Conservation (phyloP, 2,797 vertebrate genomes). For the Cynodonichthys magdalenae region DNA sequence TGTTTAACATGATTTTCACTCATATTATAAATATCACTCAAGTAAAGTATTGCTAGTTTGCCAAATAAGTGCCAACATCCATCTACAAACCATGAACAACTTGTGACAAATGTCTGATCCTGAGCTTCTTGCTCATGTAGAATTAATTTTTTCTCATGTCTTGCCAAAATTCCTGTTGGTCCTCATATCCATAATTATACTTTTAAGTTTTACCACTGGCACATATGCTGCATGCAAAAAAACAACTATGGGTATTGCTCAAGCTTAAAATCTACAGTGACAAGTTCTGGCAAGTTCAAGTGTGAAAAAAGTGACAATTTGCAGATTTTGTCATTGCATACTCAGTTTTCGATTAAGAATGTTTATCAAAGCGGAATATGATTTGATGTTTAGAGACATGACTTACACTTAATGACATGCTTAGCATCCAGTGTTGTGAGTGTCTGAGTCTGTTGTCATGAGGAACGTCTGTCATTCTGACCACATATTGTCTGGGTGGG, state of each 20-base stretch:
- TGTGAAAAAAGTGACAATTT: not conserved
- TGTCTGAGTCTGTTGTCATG: slow-evolving; percentile 70
- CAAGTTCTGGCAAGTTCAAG: slow-evolving; percentile 2
- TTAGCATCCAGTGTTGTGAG: slow-evolving; percentile 54
- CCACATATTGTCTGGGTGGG: slow-evolving; percentile 61
- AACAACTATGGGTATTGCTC: not conserved
- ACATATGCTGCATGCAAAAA: slow-evolving; percentile 9
- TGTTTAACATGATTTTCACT: not conserved
- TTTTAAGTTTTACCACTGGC: not conserved
- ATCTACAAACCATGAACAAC: slow-evolving; percentile 29
- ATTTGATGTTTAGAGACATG: slow-evolving; percentile 65
- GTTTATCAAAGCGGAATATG: slow-evolving; percentile 31
- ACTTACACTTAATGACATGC: slow-evolving; percentile 70
- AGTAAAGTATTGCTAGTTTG: not conserved
- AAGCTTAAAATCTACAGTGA: not conserved
- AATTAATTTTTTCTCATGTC: slow-evolving; percentile 39
- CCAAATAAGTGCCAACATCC: slow-evolving; percentile 25
- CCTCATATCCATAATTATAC: slow-evolving; percentile 35
- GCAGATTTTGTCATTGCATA: slow-evolving; percentile 2
- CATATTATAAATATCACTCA: not conserved
- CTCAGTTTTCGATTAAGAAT: slow-evolving; percentile 18
- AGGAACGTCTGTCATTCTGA: slow-evolving; percentile 67
- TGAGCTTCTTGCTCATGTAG: slow-evolving; percentile 15
- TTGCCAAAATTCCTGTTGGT: slow-evolving; percentile 19
- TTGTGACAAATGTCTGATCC: slow-evolving; percentile 54